These are phyloP conservation scores for Cephus pulcher DNA, from an alignment of 2,888 invertebrate species.

Conservation along the genomic window DNA sequence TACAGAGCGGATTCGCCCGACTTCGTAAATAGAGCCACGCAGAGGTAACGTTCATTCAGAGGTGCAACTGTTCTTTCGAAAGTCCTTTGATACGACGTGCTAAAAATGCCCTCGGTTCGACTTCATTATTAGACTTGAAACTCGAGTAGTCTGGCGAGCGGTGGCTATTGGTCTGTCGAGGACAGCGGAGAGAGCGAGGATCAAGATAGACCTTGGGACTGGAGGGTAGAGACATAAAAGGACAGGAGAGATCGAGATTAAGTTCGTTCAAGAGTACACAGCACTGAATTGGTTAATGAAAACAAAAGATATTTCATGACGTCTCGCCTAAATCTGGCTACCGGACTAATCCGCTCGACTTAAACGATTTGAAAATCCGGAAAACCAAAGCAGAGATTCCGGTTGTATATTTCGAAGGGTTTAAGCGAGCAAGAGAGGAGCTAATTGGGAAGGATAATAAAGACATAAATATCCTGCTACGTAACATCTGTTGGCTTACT, in stretches of 20 bases:
- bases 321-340: not conserved
- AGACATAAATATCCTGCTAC: constrained; percentile 34
- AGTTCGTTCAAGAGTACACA: not conserved
- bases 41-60: not conserved
- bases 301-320: not conserved
- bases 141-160: not conserved
- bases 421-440: constrained; percentile 16
- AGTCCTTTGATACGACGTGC: not conserved
- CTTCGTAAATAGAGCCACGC: not conserved
- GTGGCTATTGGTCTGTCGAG: not conserved
- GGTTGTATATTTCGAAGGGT: not conserved
- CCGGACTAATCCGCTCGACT: constrained; percentile 1
- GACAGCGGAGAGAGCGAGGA: not conserved
- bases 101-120: not conserved
- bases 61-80: not conserved
- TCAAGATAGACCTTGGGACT: not conserved
- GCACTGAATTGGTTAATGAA: not conserved
- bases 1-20: not conserved
- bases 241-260: not conserved
- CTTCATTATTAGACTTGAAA: not conserved
- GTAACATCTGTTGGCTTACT: constrained; percentile 32
- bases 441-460: constrained; percentile 31
- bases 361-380: constrained; percentile 3
- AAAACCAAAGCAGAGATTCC: constrained; percentile 2
- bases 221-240: not conserved